Percentiles rank a stretch among this genome's conserved stretches.
phyloP scores from a whole-genome alignment of 2,797 vertebrate species.

The Salmo trutta region DNA sequence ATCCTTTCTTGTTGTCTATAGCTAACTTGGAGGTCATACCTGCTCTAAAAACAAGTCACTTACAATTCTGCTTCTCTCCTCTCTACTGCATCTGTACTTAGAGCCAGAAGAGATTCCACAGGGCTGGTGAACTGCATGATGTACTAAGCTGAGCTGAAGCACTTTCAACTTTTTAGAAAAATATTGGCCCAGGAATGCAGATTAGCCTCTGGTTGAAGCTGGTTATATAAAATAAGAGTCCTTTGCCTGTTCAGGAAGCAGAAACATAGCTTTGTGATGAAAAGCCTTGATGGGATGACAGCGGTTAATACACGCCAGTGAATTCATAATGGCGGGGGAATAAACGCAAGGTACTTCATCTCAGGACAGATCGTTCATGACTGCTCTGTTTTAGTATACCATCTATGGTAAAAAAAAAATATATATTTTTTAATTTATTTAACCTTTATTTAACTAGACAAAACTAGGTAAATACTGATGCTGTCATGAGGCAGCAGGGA shows the following conservation, averaged over 20 bases:
- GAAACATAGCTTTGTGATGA: constrained; percentile 1
- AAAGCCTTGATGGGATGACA: constrained; percentile 16
- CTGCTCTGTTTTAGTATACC: neutral
- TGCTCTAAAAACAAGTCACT: neutral
- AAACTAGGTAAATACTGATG: neutral
- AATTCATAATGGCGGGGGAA: constrained; percentile 24
- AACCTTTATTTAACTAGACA: too few relatives aligned
- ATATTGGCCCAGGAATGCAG: constrained; percentile 40
- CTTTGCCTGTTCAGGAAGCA: neutral
- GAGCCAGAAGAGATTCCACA: constrained; percentile 29
- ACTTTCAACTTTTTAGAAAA: constrained; percentile 42
- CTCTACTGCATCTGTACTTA: constrained; percentile 13
- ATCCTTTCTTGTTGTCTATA: too few relatives aligned
- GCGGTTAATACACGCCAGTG: constrained; percentile 12
- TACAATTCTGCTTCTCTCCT: constrained; percentile 6
- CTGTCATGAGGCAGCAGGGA: neutral
- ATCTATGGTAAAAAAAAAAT: neutral
- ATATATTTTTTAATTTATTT: too few relatives aligned
- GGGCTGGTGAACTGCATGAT: constrained; percentile 40
- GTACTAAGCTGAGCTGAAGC: constrained; percentile 4
- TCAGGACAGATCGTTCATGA: neutral
- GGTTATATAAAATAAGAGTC: constrained; percentile 45
- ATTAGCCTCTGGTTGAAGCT: constrained; percentile 34
- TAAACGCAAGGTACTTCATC: neutral
- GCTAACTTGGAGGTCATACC: neutral